These are phyloP conservation scores for Amitus sp. DNA, from an alignment of 2,888 invertebrate genomes.

Conservation along the genomic window DNA sequence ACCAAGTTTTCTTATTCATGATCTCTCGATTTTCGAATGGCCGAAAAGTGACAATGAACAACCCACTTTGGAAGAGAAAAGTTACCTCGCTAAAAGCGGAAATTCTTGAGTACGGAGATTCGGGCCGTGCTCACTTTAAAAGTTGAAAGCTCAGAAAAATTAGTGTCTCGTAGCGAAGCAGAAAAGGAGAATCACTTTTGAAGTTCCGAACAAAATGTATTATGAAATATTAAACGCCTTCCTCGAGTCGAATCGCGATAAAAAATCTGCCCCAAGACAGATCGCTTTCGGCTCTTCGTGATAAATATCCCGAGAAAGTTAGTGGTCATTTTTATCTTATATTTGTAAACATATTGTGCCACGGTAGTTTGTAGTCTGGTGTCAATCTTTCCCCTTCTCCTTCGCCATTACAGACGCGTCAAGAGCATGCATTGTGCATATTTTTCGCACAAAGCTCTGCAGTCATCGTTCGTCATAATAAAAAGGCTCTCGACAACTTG, in stretches of 20 bases:
- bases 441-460: slow-evolving; percentile 32
- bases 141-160: not conserved
- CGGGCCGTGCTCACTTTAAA: not conserved
- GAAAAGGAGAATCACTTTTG: not conserved
- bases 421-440: slow-evolving; percentile 9
- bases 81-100: not conserved
- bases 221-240: slow-evolving; percentile 1
- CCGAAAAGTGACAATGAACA: not conserved
- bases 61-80: not conserved
- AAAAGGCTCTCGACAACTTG: slow-evolving; percentile 39
- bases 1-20: not conserved
- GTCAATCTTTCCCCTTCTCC: too few relatives aligned
- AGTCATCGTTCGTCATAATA: slow-evolving; percentile 48
- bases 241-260: not conserved
- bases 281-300: slow-evolving; percentile 7
- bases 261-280: slow-evolving; percentile 5
- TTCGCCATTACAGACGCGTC: too few relatives aligned
- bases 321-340: slow-evolving; percentile 28
- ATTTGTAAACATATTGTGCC: slow-evolving; percentile 12
- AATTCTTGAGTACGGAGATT: not conserved
- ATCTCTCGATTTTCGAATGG: not conserved
- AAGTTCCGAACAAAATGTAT: slow-evolving; percentile 1
- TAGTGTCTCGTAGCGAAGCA: not conserved
- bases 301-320: slow-evolving; percentile 32
- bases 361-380: too few relatives aligned